Conservation (phyloP, 1,140 invertebrate genomes). For the Oreohelix idahoensis region DNA sequence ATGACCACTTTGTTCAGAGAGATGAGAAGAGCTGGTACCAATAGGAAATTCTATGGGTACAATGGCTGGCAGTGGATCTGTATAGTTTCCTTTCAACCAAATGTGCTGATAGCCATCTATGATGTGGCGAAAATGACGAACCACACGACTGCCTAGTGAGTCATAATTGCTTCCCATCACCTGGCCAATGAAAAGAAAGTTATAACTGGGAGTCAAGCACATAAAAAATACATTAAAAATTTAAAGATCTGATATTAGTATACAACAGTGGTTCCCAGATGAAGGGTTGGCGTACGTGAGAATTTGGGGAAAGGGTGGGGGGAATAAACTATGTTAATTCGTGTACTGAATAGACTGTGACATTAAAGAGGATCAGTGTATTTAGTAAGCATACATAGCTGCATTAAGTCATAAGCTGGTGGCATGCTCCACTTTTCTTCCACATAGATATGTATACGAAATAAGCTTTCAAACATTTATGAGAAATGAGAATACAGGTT, state of each 20-base stretch:
- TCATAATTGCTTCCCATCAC: slow-evolving; percentile 69
- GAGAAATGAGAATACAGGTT: too few species aligned
- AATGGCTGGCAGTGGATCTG: slow-evolving; percentile 46
- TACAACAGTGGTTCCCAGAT: neutral
- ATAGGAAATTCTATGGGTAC: slow-evolving; percentile 9
- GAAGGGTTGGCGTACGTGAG: neutral
- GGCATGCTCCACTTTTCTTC: too few species aligned
- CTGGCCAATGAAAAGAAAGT: slow-evolving; percentile 45
- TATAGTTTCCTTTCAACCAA: slow-evolving; percentile 66
- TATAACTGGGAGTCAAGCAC: neutral
- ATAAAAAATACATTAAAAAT: neutral
- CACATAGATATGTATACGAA: too few species aligned
- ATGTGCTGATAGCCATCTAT: slow-evolving; percentile 63
- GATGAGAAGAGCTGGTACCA: neutral
- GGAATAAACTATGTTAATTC: too few species aligned
- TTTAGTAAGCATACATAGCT: too few species aligned
- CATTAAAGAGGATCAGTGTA: too few species aligned
- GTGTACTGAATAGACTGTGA: too few species aligned
- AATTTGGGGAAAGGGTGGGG: neutral
- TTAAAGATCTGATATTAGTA: neutral
- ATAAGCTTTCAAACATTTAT: too few species aligned
- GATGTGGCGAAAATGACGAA: slow-evolving; percentile 68
- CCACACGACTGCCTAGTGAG: slow-evolving; percentile 67
- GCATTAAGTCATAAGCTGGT: too few species aligned
- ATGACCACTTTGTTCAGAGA: neutral